Evolutionary conservation across 2,888 invertebrate genomes (phyloP).

Genomic region (Netelia inedita): DNA sequence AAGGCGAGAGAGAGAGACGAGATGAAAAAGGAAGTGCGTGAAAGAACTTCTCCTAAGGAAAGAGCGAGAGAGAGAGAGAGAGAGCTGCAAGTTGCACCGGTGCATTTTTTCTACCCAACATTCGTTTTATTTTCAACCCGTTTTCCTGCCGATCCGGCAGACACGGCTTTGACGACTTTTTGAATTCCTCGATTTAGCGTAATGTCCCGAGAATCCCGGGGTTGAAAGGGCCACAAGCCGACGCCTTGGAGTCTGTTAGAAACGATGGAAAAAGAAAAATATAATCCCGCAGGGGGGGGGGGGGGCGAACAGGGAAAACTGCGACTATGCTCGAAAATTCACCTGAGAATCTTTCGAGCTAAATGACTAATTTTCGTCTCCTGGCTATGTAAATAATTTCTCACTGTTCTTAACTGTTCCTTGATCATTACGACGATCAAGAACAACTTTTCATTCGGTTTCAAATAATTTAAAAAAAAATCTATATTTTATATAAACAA

Average conservation of each 20-base stretch:
- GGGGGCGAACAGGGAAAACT: no score
- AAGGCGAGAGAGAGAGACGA: conserved; percentile 39
- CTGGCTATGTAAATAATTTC: no score
- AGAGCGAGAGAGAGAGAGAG: conserved; percentile 40
- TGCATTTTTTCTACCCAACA: conserved; percentile 23
- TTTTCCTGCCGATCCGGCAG: conserved; percentile 16
- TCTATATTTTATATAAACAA: no score
- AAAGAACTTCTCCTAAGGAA: conserved; percentile 40
- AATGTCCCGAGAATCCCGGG: conserved; percentile 57
- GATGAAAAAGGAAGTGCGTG: conserved; percentile 53
- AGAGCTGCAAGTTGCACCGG: conserved; percentile 30
- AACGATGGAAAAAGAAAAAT: conserved; percentile 71
- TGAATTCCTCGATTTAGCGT: conserved; percentile 60
- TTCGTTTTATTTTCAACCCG: conserved; percentile 24
- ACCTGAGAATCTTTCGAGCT: conserved; percentile 54
- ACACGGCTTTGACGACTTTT: conserved; percentile 48
- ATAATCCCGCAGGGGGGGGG: no score
- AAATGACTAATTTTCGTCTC: neutral
- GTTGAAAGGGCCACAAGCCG: conserved; percentile 24
- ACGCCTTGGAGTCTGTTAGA: conserved; percentile 79
- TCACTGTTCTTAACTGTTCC: no score
- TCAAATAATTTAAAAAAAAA: no score
- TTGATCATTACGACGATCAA: no score
- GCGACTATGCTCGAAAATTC: neutral
- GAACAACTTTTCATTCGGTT: no score